Evolutionary conservation across 2,888 invertebrate species (phyloP).

Genomic region (Callinectes sapidus): DNA sequence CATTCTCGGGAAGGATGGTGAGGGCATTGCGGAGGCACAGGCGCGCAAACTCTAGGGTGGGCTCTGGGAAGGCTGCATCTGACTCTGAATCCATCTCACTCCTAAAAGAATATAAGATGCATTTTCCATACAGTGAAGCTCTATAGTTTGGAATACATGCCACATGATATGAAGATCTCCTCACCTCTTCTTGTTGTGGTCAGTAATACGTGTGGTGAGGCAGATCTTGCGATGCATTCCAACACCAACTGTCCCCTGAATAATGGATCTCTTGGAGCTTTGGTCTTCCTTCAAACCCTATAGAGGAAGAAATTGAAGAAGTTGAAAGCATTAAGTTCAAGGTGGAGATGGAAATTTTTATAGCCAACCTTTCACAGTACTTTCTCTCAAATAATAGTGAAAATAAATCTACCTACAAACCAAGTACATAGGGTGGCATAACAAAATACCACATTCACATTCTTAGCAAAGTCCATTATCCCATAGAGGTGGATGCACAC

Average conservation of each 20-base stretch:
- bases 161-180: not conserved
- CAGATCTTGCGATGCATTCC: conserved; percentile 82
- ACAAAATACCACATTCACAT: too few relatives aligned
- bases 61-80: conserved; percentile 87
- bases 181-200: conserved; percentile 59
- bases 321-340: not conserved
- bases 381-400: too few relatives aligned
- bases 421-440: too few relatives aligned
- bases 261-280: conserved; percentile 77
- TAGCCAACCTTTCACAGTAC: too few relatives aligned
- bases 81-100: conserved; percentile 52
- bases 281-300: conserved; percentile 56
- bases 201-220: conserved; percentile 77
- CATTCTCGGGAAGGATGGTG: conserved; percentile 81
- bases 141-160: too few relatives aligned
- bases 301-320: not conserved
- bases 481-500: too few relatives aligned
- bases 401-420: too few relatives aligned
- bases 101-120: not conserved
- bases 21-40: conserved; percentile 91
- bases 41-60: conserved; percentile 92
- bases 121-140: too few relatives aligned
- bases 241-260: conserved; percentile 80
- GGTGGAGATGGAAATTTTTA: not conserved
- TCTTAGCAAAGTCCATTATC: too few relatives aligned